Percentiles rank a stretch among this genome's conserved stretches.
Evolutionary conservation across 2,888 invertebrate genomes (phyloP).

Genomic region (Thyatira batis): DNA sequence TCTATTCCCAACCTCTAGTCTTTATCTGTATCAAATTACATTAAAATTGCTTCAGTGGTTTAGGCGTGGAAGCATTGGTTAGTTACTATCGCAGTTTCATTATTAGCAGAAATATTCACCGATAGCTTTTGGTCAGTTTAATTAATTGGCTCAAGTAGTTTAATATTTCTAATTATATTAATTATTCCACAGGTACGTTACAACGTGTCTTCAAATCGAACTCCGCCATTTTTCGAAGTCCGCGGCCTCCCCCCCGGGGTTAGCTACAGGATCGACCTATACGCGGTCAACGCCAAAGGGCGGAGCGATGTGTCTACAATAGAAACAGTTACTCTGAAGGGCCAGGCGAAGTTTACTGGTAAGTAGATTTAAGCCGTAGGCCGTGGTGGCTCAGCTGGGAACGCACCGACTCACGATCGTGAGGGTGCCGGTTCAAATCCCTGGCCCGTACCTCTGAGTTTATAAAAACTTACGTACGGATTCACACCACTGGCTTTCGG

Average conservation of each 20-base stretch:
- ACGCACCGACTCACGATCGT: not conserved
- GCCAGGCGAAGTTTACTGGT: constrained; percentile 94
- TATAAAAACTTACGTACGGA: no score
- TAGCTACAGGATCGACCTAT: constrained; percentile 91
- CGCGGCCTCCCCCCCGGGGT: constrained; percentile 87
- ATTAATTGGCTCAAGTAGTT: no score
- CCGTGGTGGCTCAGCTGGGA: no score
- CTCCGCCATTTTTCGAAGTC: constrained; percentile 86
- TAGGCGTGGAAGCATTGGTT: not conserved
- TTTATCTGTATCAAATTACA: no score
- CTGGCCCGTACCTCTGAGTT: no score
- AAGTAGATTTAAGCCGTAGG: no score
- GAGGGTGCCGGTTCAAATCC: no score
- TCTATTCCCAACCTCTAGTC: not conserved
- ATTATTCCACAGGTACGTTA: constrained; percentile 76
- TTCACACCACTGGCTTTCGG: no score
- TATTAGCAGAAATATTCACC: no score
- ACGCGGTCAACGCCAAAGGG: constrained; percentile 94
- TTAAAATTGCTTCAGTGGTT: no score
- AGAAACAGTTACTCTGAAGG: constrained; percentile 92
- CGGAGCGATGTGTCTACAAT: constrained; percentile 91
- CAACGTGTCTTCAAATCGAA: constrained; percentile 84
- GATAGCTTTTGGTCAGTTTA: no score
- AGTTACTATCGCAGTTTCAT: no score
- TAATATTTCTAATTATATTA: constrained; percentile 14